A percentile compares a stretch with the other conserved stretches of the same genome.
Conservation (phyloP, 2,797 vertebrate species). For the Melanotaenia parkinsoni region DNA sequence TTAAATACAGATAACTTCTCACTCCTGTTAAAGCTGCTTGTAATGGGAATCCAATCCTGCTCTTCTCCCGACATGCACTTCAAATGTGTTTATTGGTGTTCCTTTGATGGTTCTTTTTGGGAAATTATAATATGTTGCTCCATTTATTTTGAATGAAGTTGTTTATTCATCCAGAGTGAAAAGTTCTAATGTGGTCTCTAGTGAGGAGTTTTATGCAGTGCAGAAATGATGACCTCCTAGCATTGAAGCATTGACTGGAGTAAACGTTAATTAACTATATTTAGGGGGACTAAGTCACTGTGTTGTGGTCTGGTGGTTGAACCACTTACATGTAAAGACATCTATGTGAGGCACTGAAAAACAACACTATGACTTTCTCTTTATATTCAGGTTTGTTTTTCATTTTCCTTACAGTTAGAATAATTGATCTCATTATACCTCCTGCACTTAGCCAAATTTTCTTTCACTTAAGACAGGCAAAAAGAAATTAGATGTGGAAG, state of each 20-base stretch:
- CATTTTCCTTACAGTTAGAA: conserved; percentile 45
- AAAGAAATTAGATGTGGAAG: conserved; percentile 28
- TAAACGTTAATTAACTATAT: background rate
- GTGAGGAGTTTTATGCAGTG: background rate
- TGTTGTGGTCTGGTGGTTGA: conserved; percentile 2
- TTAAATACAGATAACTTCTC: conserved; percentile 9
- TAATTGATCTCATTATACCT: conserved; percentile 46
- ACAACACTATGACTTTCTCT: conserved; percentile 33
- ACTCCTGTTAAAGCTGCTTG: background rate
- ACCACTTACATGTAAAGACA: background rate
- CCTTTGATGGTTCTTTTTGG: background rate
- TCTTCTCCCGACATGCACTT: background rate
- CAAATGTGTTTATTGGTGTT: background rate
- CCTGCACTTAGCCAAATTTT: conserved; percentile 16
- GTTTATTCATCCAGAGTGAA: background rate
- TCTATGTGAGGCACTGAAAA: conserved; percentile 14
- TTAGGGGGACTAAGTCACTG: background rate
- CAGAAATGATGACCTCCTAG: background rate
- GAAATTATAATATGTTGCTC: background rate
- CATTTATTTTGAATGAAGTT: background rate
- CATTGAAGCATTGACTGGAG: background rate
- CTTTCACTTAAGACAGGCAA: conserved; percentile 9
- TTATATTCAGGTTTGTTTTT: conserved; percentile 19
- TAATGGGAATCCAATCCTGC: background rate
- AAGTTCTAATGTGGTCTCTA: background rate